These are phyloP conservation scores for Plutomurus gul DNA, from an alignment of 1,140 invertebrate genomes.

Conservation along the genomic window DNA sequence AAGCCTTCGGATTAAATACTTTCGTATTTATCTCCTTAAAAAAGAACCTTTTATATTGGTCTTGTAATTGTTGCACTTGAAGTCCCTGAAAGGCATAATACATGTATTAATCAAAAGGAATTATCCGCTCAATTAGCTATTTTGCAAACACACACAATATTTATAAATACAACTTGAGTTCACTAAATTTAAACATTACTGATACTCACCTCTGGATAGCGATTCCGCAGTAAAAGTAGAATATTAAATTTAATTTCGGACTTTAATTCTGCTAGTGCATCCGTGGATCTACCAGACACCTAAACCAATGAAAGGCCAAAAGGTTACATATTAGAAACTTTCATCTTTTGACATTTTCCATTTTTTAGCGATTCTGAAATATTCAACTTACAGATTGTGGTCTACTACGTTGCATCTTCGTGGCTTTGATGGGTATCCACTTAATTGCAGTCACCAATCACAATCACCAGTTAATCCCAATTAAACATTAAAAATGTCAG, in stretches of 20 bases:
- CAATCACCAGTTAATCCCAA: no score
- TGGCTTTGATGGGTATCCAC: no score
- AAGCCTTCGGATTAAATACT: constrained; percentile 35
- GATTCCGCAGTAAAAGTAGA: constrained; percentile 38
- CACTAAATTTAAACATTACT: neutral
- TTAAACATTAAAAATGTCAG: no score
- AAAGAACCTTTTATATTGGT: neutral
- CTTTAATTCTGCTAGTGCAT: neutral
- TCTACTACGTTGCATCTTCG: no score
- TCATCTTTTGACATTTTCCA: no score
- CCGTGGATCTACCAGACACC: neutral
- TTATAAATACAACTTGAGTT: neutral
- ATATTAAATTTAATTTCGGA: constrained; percentile 33
- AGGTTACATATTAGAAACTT: no score
- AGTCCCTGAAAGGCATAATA: neutral
- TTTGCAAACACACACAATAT: neutral
- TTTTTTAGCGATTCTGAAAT: no score
- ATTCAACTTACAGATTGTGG: no score
- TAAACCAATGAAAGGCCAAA: neutral
- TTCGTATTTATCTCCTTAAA: constrained; percentile 30
- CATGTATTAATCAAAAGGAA: neutral
- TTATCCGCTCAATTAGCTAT: no score
- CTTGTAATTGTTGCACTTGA: neutral
- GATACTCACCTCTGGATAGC: constrained; percentile 35
- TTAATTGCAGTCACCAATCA: no score